Base-by-base conservation (phyloP, 2,888 invertebrate genomes). In the Drosophila ezoana region DNA sequence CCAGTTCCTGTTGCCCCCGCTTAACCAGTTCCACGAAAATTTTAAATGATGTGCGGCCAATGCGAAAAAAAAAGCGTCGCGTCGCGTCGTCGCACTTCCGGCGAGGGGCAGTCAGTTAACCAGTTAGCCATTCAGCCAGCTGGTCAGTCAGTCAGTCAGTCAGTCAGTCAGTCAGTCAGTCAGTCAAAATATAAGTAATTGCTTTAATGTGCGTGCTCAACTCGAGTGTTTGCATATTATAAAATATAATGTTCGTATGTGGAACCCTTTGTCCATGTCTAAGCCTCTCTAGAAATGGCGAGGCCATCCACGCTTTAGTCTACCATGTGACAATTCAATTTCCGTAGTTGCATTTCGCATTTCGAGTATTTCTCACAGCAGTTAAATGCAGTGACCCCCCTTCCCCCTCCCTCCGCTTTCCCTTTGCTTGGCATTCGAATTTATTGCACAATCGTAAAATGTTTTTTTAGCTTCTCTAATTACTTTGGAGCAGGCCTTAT, bases 201-300 rank as follows among this genome's bases (percentile, higher is more conserved):
- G 72, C 65, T 72, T 49, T 63, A 83, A 78, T 87, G 87, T 84
- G 79, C 81, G 79, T 87, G 82, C 72, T 35, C 58, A 57, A 20
- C 67, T 49, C 70, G 69, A 65, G 23, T 65, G 60, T 76, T 85
- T 73, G 76, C 67, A 68, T 76, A 84, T 82, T 84, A 87, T 76
- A 64, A 64, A 18, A 56, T 23, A 45, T 57, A 52, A 44, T 57
- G 16, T 18, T 28, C 18, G 37, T 9, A 44, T 20, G 44, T 35
- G 35, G 13, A 44, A 63, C 66, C 58, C 66, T 76, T 63, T 63
- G 61, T 32, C 64, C 63, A 52, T 54, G 48, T 59, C 69, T 66
- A 61, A 72, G 51, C 54, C 40, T 49, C 59, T 76, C 65, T 38
- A 41, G 53, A 79, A 63, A 69, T 68, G 65, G 72, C 43, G 47